Conservation (phyloP, 2,797 vertebrate species). For the Sebastes flavidus region DNA sequence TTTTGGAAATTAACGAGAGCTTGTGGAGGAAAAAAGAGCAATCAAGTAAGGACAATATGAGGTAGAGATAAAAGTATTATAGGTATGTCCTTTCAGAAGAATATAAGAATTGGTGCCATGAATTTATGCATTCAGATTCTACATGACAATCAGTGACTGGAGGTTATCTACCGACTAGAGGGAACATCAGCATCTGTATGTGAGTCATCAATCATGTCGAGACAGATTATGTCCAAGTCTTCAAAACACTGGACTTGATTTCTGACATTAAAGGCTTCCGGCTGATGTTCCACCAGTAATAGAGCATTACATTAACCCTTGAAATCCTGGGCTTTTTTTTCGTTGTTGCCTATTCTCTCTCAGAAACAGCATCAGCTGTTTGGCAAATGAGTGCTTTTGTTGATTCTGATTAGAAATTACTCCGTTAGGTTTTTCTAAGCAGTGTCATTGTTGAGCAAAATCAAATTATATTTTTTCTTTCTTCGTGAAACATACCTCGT, state of each 20-base stretch:
- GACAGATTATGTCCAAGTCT: conserved; percentile 26
- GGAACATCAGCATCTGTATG: conserved; percentile 19
- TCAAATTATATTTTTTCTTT: not conserved
- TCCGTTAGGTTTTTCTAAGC: not conserved
- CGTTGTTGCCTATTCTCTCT: not conserved
- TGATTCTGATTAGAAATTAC: not conserved
- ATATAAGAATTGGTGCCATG: not conserved
- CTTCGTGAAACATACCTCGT: not conserved
- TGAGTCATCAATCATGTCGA: conserved; percentile 42
- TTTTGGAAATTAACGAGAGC: conserved; percentile 9
- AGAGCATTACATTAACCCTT: not conserved
- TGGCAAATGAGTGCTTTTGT: not conserved
- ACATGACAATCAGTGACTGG: not conserved
- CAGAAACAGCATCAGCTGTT: not conserved
- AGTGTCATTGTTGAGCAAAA: not conserved
- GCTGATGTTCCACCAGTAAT: conserved; percentile 4
- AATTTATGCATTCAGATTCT: not conserved
- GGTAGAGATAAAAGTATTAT: conserved; percentile 1
- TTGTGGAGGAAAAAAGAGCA: not conserved
- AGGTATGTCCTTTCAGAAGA: not conserved
- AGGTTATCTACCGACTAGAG: not conserved
- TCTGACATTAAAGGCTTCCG: conserved; percentile 21
- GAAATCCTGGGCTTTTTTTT: not conserved
- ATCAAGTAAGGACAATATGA: not conserved
- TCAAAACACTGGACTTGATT: conserved; percentile 11